Conservation (phyloP, 1,140 invertebrate species). For the Cotesia vestalis region DNA sequence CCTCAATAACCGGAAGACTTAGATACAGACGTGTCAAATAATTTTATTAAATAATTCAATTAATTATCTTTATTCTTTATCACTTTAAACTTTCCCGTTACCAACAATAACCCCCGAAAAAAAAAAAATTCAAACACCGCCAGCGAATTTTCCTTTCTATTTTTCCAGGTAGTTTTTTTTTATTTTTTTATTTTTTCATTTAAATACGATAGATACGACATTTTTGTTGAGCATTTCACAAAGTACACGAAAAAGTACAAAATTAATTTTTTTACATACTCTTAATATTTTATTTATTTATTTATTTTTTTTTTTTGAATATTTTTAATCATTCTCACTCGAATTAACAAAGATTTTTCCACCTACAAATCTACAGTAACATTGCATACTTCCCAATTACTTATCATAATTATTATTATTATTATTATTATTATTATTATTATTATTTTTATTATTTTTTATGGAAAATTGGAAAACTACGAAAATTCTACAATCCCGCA, state of each 20-base stretch:
- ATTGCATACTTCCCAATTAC: slow-evolving; percentile 10
- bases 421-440: slow-evolving; percentile 21
- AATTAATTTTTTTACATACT: slow-evolving; percentile 63
- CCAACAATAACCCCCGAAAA: background rate
- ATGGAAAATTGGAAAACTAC: slow-evolving; percentile 23
- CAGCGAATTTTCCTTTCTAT: background rate
- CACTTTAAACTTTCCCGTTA: too few relatives aligned
- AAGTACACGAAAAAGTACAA: slow-evolving; percentile 61
- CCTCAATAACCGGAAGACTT: slow-evolving; percentile 30
- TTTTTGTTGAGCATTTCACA: slow-evolving; percentile 57
- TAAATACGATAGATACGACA: slow-evolving; percentile 41
- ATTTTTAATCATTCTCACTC: slow-evolving; percentile 33
- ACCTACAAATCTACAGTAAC: slow-evolving; percentile 8
- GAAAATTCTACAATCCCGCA: slow-evolving; percentile 40
- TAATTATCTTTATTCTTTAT: background rate
- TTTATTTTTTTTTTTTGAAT: slow-evolving; percentile 33
- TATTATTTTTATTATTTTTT: slow-evolving; percentile 2
- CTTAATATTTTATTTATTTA: slow-evolving; percentile 51
- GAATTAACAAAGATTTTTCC: slow-evolving; percentile 20
- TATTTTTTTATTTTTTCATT: slow-evolving; percentile 15
- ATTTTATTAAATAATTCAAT: slow-evolving; percentile 10
- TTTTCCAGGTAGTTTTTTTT: background rate
- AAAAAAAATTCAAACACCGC: slow-evolving; percentile 7
- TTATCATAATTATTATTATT: slow-evolving; percentile 25
- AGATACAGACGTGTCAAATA: slow-evolving; percentile 25